Base-by-base conservation (phyloP, 2,797 vertebrate genomes). In the Megaceryle alcyon region DNA sequence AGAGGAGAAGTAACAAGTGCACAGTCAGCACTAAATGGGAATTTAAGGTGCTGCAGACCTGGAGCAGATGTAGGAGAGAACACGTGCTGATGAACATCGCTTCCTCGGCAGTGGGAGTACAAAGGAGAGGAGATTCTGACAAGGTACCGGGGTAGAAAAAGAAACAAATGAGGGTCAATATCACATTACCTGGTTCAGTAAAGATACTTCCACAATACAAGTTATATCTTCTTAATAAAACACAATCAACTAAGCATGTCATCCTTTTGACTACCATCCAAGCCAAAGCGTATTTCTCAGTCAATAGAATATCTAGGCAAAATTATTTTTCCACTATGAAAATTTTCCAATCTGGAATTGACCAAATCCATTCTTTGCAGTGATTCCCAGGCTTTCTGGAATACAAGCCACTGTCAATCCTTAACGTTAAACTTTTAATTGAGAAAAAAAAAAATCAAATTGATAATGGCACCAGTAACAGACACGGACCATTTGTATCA, bases 81-180 rank as follows among this genome's bases (percentile, higher is more conserved):
- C 97, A 98, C 96, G 97, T 98, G 98, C 97, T 98, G 99, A 95
- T 98, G 99, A 97, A 98, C 98, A 97, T 99, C 99, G 96, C 98
- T 99, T 98, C 99, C 98, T 98, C 99, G 99, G 98, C 98, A 99
- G 98, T 98, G 98, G 97, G 98, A 98, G 97, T 98, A 98, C 97
- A 98, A 98, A 92, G 99, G 96, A 94, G 98, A 98, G 98, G 99
- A 99, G 98, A 99, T 99, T 99, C 99, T 99, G 98, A 98, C 97
- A 97, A 97, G 96, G 98, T 95, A 97, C 69, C 98, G 96, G 12
- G 26, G 94, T 26, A 97, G 90, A 96, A 95, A 97, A 95, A 82
- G 95, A 82, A 90, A 81, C 7, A 94, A 96, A 93, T 92, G 31
- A 97, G 61, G 46, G 77, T 98, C 96, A 98, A 90, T 96, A 92